Conservation (phyloP, 2,113 vertebrate species). For the Pogonocichla stellata region DNA sequence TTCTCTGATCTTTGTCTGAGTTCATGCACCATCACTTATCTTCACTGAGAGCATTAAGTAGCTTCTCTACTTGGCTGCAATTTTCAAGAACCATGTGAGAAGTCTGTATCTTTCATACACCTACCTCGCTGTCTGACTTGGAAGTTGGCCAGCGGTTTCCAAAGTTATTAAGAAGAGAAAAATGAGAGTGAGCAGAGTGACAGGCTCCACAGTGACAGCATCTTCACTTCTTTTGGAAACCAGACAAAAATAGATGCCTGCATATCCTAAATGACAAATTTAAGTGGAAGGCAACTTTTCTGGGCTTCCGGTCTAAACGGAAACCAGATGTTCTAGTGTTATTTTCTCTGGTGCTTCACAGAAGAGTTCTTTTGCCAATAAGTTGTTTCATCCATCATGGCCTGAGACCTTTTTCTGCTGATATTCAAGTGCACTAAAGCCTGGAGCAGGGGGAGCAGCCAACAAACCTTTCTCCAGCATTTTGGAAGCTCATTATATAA, state of each 20-base stretch:
- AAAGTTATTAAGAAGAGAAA: conserved; percentile 7
- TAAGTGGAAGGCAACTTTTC: conserved; percentile 7
- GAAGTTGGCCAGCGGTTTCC: not conserved
- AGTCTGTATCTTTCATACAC: not conserved
- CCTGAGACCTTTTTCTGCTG: not conserved
- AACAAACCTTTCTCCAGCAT: not conserved
- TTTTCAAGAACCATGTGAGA: not conserved
- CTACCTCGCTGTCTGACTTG: not conserved
- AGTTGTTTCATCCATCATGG: not conserved
- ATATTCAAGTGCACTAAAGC: not conserved
- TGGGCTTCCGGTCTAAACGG: not conserved
- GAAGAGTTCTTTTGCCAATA: not conserved
- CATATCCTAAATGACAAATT: not conserved
- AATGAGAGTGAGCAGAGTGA: not conserved
- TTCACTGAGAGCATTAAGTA: not conserved
- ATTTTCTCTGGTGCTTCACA: conserved; percentile 29
- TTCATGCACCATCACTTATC: not conserved
- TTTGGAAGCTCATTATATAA: not conserved
- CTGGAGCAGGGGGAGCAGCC: not conserved
- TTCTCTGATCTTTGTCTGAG: not conserved
- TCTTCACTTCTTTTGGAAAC: not conserved
- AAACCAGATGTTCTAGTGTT: conserved; percentile 6
- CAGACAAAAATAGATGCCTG: not conserved
- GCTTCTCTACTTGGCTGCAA: not conserved
- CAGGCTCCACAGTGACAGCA: not conserved